Evolutionary conservation across 2,888 invertebrate genomes (phyloP).

Genomic region (Rhamphomyia laevipes): DNA sequence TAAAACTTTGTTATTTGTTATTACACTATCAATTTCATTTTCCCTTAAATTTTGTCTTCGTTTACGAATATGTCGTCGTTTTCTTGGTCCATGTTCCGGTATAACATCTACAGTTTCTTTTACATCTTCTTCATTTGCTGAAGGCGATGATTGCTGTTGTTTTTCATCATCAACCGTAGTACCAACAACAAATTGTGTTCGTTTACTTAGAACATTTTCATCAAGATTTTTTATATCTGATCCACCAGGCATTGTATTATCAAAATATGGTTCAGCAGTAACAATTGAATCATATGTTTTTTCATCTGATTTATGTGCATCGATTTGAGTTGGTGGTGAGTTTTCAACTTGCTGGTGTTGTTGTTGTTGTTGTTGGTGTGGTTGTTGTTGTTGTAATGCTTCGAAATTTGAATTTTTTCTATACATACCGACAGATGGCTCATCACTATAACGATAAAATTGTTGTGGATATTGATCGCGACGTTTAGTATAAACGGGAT

Average conservation of each 20-base stretch:
- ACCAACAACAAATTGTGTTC: slow-evolving; percentile 53
- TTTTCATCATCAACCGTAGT: slow-evolving; percentile 24
- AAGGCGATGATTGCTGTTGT: background rate
- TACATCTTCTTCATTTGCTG: slow-evolving; percentile 7
- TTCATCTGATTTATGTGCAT: background rate
- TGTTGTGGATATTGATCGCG: slow-evolving; percentile 6
- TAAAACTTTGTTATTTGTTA: too few relatives aligned
- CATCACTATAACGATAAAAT: slow-evolving; percentile 7
- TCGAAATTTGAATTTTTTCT: background rate
- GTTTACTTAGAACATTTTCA: slow-evolving; percentile 16
- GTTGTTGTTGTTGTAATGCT: slow-evolving; percentile 1
- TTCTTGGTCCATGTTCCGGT: slow-evolving; percentile 54
- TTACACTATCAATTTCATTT: slow-evolving; percentile 40
- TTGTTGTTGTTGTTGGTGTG: slow-evolving; percentile 2
- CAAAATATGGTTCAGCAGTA: slow-evolving; percentile 3
- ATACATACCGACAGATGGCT: background rate
- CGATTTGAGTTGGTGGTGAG: background rate
- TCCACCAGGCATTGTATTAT: background rate
- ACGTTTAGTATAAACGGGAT: slow-evolving; percentile 4
- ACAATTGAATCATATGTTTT: slow-evolving; percentile 2
- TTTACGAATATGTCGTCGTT: slow-evolving; percentile 23
- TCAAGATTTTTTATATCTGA: slow-evolving; percentile 6
- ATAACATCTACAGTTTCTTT: slow-evolving; percentile 46
- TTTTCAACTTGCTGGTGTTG: background rate
- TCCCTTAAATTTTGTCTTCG: slow-evolving; percentile 26